Percentiles rank a stretch among this genome's conserved stretches.
These are phyloP conservation scores for Fabriciana adippe DNA, from an alignment of 2,888 invertebrate species.

Conservation along the genomic window DNA sequence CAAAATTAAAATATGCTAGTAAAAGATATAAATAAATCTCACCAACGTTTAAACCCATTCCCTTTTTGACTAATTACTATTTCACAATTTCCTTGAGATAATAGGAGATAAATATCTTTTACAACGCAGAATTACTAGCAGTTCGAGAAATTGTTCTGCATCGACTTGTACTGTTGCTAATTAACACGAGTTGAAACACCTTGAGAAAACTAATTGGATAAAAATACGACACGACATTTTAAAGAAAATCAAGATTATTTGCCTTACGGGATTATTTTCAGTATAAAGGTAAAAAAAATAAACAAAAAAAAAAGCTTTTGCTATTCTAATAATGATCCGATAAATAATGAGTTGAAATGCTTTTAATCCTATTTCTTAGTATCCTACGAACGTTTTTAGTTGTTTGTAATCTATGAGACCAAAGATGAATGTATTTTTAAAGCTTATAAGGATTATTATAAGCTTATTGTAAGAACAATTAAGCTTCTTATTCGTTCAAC, in stretches of 20 bases:
- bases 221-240: slow-evolving; percentile 16
- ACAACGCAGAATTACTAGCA: slow-evolving; percentile 16
- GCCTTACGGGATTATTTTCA: background rate
- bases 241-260: background rate
- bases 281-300: background rate
- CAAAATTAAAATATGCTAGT: background rate
- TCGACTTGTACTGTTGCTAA: slow-evolving; percentile 17
- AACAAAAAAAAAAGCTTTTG: too few species aligned
- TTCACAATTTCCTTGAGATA: slow-evolving; percentile 16
- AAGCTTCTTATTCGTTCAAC: too few species aligned
- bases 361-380: too few species aligned
- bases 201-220: slow-evolving; percentile 23
- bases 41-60: background rate
- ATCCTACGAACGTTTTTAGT: too few species aligned
- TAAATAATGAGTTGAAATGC: too few species aligned
- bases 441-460: too few species aligned
- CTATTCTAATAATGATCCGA: too few species aligned
- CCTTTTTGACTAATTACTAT: slow-evolving; percentile 16
- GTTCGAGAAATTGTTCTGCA: slow-evolving; percentile 10
- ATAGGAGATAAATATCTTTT: slow-evolving; percentile 21
- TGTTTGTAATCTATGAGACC: too few species aligned
- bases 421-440: too few species aligned
- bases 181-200: slow-evolving; percentile 19
- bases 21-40: background rate
- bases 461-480: too few species aligned